phyloP scores from a whole-genome alignment of 2,797 vertebrate species.

The Eurystomus glaucurus region DNA sequence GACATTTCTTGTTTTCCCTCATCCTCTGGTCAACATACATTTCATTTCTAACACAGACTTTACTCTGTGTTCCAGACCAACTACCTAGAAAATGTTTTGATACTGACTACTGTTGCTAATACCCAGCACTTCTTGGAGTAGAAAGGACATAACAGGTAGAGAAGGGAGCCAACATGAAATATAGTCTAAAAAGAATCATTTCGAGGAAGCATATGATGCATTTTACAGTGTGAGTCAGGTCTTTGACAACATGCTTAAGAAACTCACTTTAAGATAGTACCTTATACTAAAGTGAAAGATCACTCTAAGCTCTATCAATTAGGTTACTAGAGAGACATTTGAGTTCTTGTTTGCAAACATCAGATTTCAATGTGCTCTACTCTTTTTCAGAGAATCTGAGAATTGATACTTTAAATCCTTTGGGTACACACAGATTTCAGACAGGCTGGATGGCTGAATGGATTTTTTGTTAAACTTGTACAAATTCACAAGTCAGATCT shows the following conservation, averaged over 20 bases:
- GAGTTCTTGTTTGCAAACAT: not conserved
- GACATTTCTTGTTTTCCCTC: not conserved
- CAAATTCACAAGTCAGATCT: not conserved
- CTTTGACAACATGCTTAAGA: not conserved
- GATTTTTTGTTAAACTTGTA: not conserved
- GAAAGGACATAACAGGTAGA: not conserved
- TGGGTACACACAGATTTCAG: not conserved
- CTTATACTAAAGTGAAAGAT: not conserved
- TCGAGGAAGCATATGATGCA: not conserved
- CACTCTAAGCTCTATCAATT: not conserved
- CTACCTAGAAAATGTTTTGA: not conserved
- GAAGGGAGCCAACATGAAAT: not conserved
- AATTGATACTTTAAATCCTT: not conserved
- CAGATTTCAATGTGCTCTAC: not conserved
- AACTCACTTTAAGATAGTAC: not conserved
- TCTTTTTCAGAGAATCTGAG: not conserved
- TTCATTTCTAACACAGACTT: not conserved
- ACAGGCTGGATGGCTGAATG: not conserved
- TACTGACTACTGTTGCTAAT: not conserved
- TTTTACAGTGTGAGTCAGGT: not conserved
- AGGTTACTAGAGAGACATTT: not conserved
- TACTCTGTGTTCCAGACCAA: not conserved
- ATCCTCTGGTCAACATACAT: fast-evolving
- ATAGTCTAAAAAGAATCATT: not conserved
- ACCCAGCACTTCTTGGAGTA: not conserved